Percentiles rank a stretch among this genome's conserved stretches.
Evolutionary conservation across 2,888 invertebrate species (phyloP).

Genomic region (Anoplius nigerrimus): DNA sequence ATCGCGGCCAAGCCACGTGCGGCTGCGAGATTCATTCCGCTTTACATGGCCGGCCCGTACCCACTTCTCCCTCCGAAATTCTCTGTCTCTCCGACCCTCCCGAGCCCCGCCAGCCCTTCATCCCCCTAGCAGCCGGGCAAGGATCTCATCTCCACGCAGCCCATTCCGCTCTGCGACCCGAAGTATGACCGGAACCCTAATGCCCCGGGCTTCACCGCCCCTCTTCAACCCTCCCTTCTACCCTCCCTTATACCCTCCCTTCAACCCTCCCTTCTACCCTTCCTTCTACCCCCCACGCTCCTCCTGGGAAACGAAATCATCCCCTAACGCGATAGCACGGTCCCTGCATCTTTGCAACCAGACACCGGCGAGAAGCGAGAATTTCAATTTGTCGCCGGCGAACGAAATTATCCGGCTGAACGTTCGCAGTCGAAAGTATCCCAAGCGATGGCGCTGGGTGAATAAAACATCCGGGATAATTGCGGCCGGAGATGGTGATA

Average conservation of each 20-base stretch:
- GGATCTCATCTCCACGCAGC: constrained; percentile 55
- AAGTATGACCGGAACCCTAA: constrained; percentile 51
- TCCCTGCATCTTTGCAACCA: constrained; percentile 20
- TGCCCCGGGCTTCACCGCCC: constrained; percentile 35
- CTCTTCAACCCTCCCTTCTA: no score
- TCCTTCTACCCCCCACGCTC: no score
- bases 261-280: no score
- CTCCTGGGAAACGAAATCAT: constrained; percentile 35
- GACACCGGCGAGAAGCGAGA: constrained; percentile 20
- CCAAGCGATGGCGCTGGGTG: no score
- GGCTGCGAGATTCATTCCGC: constrained; percentile 73
- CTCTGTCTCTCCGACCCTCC: constrained; percentile 29
- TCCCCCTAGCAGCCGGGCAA: constrained; percentile 1
- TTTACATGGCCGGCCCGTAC: constrained; percentile 68
- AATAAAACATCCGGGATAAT: no score
- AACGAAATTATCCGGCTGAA: no score
- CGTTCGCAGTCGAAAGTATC: no score
- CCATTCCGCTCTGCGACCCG: constrained; percentile 48
- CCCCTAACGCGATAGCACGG: constrained; percentile 23
- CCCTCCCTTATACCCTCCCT: no score
- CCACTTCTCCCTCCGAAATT: constrained; percentile 34
- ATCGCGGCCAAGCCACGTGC: constrained; percentile 73
- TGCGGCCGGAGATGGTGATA: no score
- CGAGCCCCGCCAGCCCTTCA: constrained; percentile 5
- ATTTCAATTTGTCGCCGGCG: constrained; percentile 15